Percentiles rank a stretch among this genome's conserved stretches.
phyloP scores from a whole-genome alignment of 2,113 vertebrate genomes.

The Macroglossus sobrinus region DNA sequence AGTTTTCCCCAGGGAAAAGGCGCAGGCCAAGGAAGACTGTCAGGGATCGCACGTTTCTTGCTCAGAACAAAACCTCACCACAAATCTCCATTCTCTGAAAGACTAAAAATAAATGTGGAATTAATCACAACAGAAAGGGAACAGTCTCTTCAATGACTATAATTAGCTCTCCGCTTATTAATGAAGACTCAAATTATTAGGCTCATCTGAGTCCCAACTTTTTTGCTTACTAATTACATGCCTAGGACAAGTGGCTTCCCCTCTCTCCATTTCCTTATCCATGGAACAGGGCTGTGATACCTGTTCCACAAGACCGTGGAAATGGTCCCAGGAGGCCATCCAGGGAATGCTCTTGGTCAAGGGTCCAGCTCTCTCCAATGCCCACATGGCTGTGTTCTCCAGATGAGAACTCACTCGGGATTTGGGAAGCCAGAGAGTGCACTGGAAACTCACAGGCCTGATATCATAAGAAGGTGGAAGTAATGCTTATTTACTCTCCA shows the following conservation, averaged over 20 bases:
- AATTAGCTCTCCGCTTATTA: slow-evolving; percentile 69
- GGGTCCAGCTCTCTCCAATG: too few relatives aligned
- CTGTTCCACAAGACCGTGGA: background rate
- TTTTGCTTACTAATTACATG: slow-evolving; percentile 59
- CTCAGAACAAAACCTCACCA: slow-evolving; percentile 35
- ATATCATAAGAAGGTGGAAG: background rate
- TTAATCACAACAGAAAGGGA: slow-evolving; percentile 70
- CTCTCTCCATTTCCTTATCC: background rate
- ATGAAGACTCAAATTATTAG: slow-evolving; percentile 54
- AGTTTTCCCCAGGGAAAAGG: background rate
- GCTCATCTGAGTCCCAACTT: background rate
- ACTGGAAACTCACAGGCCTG: background rate
- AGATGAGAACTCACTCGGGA: background rate
- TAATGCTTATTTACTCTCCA: background rate
- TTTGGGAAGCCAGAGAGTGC: background rate
- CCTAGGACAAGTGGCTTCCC: background rate
- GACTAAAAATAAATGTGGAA: slow-evolving; percentile 72
- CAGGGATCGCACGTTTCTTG: background rate
- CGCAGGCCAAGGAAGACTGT: background rate
- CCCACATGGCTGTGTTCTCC: background rate
- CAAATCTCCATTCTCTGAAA: slow-evolving; percentile 48
- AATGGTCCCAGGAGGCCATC: background rate
- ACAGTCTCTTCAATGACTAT: slow-evolving; percentile 66
- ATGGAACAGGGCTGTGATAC: rapidly evolving
- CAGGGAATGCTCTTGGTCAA: background rate